phyloP scores from a whole-genome alignment of 1,140 invertebrate genomes.

The Zophobas atratus region DNA sequence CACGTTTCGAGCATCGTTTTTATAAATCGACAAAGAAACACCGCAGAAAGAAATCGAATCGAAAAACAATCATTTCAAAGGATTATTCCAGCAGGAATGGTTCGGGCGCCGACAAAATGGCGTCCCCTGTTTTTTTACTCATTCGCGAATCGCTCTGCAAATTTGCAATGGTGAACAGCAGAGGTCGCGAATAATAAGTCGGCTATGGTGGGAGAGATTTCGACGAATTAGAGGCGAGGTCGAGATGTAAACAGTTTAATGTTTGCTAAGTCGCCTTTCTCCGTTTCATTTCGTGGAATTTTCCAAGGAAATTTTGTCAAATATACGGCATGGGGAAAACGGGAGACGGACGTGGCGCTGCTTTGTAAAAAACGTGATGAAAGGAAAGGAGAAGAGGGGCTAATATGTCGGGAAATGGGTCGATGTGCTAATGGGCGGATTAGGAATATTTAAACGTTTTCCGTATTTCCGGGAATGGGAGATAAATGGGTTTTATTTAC shows the following conservation, averaged over 20 bases:
- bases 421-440: constrained; percentile 11
- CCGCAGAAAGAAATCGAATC: not conserved
- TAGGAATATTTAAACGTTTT: constrained; percentile 11
- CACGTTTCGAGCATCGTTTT: not conserved
- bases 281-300: not conserved
- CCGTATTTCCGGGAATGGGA: constrained; percentile 16
- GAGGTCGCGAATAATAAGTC: constrained; percentile 30
- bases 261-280: constrained; percentile 27
- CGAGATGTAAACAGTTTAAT: constrained; percentile 20
- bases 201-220: constrained; percentile 37
- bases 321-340: not conserved
- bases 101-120: constrained; percentile 44
- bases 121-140: constrained; percentile 46
- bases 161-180: constrained; percentile 47
- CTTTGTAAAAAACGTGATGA: not conserved
- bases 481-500: constrained; percentile 39
- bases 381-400: not conserved
- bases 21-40: constrained; percentile 1
- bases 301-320: constrained; percentile 20
- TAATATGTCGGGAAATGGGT: not conserved
- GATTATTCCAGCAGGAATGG: constrained; percentile 3
- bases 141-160: constrained; percentile 41
- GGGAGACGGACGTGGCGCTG: not conserved
- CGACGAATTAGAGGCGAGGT: constrained; percentile 42
- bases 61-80: constrained; percentile 2